Conservation (phyloP, 2,888 invertebrate species). For the Pseudeuparius sepicola region DNA sequence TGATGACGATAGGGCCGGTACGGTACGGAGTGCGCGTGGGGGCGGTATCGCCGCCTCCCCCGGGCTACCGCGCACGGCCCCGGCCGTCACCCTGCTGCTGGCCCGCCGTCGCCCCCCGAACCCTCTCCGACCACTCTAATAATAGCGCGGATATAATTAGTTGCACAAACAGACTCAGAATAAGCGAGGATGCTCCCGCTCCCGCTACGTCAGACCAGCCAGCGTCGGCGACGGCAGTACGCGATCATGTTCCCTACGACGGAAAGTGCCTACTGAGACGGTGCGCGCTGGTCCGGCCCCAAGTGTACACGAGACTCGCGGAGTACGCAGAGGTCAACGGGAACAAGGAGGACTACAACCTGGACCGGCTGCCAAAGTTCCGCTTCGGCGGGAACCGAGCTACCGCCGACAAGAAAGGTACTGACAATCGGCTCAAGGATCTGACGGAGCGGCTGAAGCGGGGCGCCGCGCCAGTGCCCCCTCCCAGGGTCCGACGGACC, state of each 20-base stretch:
- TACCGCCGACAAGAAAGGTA: slow-evolving; percentile 42
- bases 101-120: slow-evolving; percentile 34
- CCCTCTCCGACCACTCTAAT: slow-evolving; percentile 18
- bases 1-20: slow-evolving; percentile 50
- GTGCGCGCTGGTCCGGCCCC: slow-evolving; percentile 36
- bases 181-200: slow-evolving; percentile 34
- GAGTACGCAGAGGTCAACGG: slow-evolving; percentile 33
- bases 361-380: slow-evolving; percentile 74
- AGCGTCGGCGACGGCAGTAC: slow-evolving; percentile 28
- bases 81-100: slow-evolving; percentile 40
- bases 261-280: slow-evolving; percentile 35
- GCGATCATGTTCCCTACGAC: slow-evolving; percentile 35
- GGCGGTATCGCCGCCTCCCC: slow-evolving; percentile 42
- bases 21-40: slow-evolving; percentile 60
- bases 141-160: slow-evolving; percentile 42
- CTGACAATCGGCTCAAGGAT: slow-evolving; percentile 60
- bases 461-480: slow-evolving; percentile 32
- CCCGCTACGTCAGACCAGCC: slow-evolving; percentile 35
- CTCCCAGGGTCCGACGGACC: slow-evolving; percentile 31
- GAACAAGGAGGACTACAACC: slow-evolving; percentile 46
- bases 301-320: slow-evolving; percentile 34
- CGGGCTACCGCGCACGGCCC: slow-evolving; percentile 43
- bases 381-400: slow-evolving; percentile 53
- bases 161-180: slow-evolving; percentile 40
- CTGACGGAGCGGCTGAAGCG: slow-evolving; percentile 70